phyloP scores from a whole-genome alignment of 2,797 vertebrate species.

The Hephaestus fuliginosus region DNA sequence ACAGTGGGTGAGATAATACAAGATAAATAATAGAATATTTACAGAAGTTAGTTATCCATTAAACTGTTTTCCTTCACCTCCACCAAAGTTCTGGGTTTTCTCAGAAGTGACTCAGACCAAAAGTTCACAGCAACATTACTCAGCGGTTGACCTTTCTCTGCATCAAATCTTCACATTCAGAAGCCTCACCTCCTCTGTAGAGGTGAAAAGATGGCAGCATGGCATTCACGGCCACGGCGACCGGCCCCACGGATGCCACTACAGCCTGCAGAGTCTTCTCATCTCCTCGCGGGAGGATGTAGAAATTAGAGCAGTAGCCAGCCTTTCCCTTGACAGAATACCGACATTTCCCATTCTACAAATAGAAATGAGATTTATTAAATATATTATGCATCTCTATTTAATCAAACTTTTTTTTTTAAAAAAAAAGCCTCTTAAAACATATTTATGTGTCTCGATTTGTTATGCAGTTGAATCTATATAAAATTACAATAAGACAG shows the following conservation, averaged over 20 bases:
- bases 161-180: background rate
- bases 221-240: conserved; percentile 83
- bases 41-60: background rate
- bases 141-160: background rate
- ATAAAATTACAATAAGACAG: too few species aligned
- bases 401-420: background rate
- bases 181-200: conserved; percentile 82
- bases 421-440: background rate
- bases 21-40: background rate
- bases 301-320: conserved; percentile 75
- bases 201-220: conserved; percentile 78
- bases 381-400: background rate
- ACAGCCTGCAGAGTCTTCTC: conserved; percentile 75
- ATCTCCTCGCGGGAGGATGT: conserved; percentile 67
- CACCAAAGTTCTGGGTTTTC: background rate
- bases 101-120: background rate
- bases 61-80: background rate
- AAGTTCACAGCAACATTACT: background rate
- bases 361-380: conserved; percentile 14
- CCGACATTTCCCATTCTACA: conserved; percentile 78
- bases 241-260: conserved; percentile 80
- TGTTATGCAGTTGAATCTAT: background rate
- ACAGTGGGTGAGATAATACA: background rate
- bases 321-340: conserved; percentile 77
- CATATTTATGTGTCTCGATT: background rate